Conservation (phyloP, 2,888 invertebrate species). For the Brachypalpus laphriformis region DNA sequence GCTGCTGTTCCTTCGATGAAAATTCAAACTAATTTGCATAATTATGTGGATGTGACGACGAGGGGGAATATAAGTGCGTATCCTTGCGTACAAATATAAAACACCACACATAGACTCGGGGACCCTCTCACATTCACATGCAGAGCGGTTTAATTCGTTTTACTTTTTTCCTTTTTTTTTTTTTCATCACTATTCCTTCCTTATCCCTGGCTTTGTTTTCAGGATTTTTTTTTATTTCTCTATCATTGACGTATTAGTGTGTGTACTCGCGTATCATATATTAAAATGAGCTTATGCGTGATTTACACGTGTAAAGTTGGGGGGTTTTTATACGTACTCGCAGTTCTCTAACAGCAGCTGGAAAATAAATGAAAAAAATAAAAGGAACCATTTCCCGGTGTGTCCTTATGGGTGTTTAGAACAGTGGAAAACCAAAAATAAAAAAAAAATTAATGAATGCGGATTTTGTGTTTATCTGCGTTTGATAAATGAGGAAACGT, state of each 20-base stretch:
- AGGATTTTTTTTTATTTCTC: conserved; percentile 20
- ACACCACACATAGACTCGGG: conserved; percentile 29
- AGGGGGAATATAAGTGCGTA: conserved; percentile 69
- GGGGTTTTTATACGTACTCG: conserved; percentile 24
- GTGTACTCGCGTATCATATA: conserved; percentile 68
- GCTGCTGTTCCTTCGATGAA: conserved; percentile 35
- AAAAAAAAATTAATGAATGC: conserved; percentile 57
- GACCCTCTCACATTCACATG: conserved; percentile 44
- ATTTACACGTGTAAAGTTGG: conserved; percentile 73
- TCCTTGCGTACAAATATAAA: conserved; percentile 45
- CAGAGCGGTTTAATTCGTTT: conserved; percentile 69
- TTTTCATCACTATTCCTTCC: conserved; percentile 62
- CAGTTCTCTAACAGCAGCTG: conserved; percentile 52
- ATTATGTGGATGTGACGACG: conserved; percentile 65
- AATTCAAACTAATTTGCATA: conserved; percentile 71
- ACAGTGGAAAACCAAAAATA: conserved; percentile 45
- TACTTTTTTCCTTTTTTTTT: conserved; percentile 47
- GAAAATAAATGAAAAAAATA: conserved; percentile 54
- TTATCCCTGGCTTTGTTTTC: conserved; percentile 65
- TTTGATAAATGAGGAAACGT: conserved; percentile 70
- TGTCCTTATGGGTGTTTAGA: conserved; percentile 50
- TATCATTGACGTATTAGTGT: conserved; percentile 56
- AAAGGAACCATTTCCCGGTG: conserved; percentile 36
- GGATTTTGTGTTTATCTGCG: conserved; percentile 70
- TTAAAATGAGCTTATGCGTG: conserved; percentile 72